Evolutionary conservation across 1,140 invertebrate genomes (phyloP).

Genomic region (Anoplophora glabripennis): DNA sequence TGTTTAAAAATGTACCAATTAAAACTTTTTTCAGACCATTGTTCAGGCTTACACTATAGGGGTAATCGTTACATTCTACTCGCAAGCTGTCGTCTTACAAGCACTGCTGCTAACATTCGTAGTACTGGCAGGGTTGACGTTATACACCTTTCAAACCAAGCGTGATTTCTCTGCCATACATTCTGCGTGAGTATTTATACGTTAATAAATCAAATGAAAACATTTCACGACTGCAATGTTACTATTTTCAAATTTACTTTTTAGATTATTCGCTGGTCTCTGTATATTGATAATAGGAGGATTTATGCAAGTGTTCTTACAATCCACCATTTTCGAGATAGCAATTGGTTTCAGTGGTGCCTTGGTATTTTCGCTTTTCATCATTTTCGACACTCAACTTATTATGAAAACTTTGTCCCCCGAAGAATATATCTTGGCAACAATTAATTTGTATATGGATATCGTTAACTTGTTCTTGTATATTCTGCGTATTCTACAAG

Average conservation of each 20-base stretch:
- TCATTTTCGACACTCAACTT: conserved; percentile 66
- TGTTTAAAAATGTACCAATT: conserved; percentile 10
- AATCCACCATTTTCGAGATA: conserved; percentile 65
- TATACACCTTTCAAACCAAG: conserved; percentile 80
- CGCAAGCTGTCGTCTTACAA: conserved; percentile 68
- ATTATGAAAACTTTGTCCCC: conserved; percentile 69
- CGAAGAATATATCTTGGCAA: conserved; percentile 75
- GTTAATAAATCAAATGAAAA: conserved; percentile 6
- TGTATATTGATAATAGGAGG: conserved; percentile 69
- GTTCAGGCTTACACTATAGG: too few species aligned
- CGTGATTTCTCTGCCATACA: conserved; percentile 74
- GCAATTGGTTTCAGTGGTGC: conserved; percentile 68
- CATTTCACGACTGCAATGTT: neutral
- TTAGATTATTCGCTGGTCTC: conserved; percentile 68
- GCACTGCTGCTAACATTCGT: conserved; percentile 71
- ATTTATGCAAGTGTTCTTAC: conserved; percentile 71
- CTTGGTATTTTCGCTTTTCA: conserved; percentile 71
- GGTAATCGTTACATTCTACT: conserved; percentile 52
- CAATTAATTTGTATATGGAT: conserved; percentile 83
- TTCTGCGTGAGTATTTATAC: conserved; percentile 53
- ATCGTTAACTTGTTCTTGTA: conserved; percentile 84
- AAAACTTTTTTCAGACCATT: conserved; percentile 51
- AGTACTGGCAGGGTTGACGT: conserved; percentile 67
- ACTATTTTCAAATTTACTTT: conserved; percentile 41
- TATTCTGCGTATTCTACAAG: conserved; percentile 68